These are phyloP conservation scores for Argynnis bischoffii DNA, from an alignment of 2,888 invertebrate species.

Conservation along the genomic window DNA sequence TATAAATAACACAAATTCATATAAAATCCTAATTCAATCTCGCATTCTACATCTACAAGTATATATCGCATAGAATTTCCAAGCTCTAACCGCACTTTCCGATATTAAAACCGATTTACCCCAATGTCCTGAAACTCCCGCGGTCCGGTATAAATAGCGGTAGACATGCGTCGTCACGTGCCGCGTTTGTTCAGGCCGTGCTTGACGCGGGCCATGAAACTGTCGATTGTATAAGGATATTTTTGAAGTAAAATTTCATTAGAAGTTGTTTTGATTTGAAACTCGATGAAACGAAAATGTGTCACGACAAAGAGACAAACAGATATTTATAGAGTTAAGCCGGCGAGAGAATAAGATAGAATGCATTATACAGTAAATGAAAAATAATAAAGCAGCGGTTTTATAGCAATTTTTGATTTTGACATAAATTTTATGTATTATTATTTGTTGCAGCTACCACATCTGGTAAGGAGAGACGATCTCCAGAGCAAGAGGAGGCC, in stretches of 20 bases:
- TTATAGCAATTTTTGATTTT: not conserved
- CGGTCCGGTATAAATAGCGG: constrained; percentile 34
- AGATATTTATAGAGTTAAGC: too few relatives aligned
- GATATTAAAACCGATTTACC: constrained; percentile 26
- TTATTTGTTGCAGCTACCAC: constrained; percentile 62
- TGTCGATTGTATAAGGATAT: not conserved
- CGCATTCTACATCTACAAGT: too few relatives aligned
- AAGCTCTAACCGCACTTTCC: constrained; percentile 16
- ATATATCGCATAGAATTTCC: not conserved
- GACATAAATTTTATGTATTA: not conserved
- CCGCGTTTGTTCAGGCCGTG: constrained; percentile 33
- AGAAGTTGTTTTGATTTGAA: too few relatives aligned
- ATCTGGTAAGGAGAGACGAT: constrained; percentile 62
- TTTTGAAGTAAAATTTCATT: too few relatives aligned
- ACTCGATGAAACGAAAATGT: too few relatives aligned
- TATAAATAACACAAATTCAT: too few relatives aligned
- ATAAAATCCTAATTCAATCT: too few relatives aligned
- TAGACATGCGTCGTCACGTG: constrained; percentile 37
- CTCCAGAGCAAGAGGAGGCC: constrained; percentile 68
- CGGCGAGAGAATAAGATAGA: too few relatives aligned
- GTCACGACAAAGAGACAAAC: too few relatives aligned
- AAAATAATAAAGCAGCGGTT: not conserved
- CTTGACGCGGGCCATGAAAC: constrained; percentile 19
- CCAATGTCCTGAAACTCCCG: constrained; percentile 8
- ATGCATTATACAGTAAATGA: too few relatives aligned